Percentiles rank a stretch among this genome's conserved stretches.
phyloP scores from a whole-genome alignment of 2,888 invertebrate species.

The Apotomis betuletana region DNA sequence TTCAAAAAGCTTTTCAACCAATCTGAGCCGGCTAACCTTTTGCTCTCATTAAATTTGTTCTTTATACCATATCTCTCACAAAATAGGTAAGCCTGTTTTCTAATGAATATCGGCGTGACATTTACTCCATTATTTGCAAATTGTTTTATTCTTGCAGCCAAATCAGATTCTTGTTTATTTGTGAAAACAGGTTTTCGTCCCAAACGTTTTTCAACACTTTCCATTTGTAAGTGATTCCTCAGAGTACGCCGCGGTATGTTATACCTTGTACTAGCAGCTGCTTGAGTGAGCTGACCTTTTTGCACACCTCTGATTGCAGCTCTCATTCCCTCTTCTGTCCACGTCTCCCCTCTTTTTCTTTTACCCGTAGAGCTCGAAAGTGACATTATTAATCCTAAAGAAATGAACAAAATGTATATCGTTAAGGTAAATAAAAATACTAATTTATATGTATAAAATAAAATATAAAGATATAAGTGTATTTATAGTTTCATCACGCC shows the following conservation, averaged over 20 bases:
- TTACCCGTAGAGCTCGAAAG: no score
- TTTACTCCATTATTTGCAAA: constrained; percentile 35
- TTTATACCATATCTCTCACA: constrained; percentile 49
- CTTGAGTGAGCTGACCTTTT: constrained; percentile 45
- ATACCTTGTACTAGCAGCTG: constrained; percentile 45
- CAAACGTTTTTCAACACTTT: constrained; percentile 44
- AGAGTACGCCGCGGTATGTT: constrained; percentile 50
- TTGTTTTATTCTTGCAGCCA: constrained; percentile 45
- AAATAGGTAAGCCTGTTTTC: constrained; percentile 45
- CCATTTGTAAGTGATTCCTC: constrained; percentile 46
- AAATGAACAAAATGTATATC: no score
- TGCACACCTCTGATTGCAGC: constrained; percentile 43
- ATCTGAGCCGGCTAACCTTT: constrained; percentile 45
- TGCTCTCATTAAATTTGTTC: constrained; percentile 44
- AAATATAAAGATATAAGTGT: no score
- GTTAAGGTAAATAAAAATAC: no score
- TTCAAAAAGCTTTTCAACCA: constrained; percentile 37
- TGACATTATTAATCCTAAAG: no score
- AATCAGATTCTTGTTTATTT: constrained; percentile 46
- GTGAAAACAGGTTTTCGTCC: constrained; percentile 48
- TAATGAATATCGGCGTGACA: constrained; percentile 39
- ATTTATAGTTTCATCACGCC: no score
- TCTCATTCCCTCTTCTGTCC: constrained; percentile 3
- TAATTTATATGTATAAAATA: no score
- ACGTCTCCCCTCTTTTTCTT: constrained; percentile 16